Conservation (phyloP, 2,797 vertebrate species). For the Natrix natrix region DNA sequence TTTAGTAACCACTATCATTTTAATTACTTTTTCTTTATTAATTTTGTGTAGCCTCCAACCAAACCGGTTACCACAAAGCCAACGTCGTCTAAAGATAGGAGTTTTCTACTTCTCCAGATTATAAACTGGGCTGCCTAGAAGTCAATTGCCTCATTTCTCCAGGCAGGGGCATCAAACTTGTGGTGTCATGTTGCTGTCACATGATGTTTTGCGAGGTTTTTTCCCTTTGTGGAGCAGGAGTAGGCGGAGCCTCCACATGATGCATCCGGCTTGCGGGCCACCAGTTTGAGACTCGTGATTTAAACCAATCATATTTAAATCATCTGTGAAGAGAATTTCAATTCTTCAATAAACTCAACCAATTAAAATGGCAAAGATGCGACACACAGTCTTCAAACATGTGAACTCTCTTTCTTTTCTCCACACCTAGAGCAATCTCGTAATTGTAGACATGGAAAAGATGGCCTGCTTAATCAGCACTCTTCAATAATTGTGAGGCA, state of each 20-base stretch:
- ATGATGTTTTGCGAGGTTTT: too few species aligned
- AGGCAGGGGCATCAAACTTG: too few species aligned
- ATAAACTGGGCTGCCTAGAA: not conserved
- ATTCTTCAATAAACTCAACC: not conserved
- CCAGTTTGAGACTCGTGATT: not conserved
- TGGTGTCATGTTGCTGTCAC: too few species aligned
- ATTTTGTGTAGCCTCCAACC: not conserved
- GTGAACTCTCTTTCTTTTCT: not conserved
- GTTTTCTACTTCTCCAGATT: not conserved
- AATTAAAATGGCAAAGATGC: not conserved
- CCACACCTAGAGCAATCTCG: not conserved
- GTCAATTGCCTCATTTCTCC: not conserved
- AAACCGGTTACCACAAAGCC: not conserved
- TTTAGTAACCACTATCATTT: not conserved
- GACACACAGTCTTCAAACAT: not conserved
- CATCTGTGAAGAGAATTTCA: not conserved
- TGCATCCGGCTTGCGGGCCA: too few species aligned
- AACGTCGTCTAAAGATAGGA: not conserved
- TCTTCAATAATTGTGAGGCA: not conserved
- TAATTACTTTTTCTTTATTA: not conserved
- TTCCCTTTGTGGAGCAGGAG: too few species aligned
- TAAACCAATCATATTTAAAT: not conserved
- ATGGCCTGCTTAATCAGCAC: not conserved
- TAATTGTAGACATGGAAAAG: not conserved
- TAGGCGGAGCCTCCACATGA: too few species aligned